Conservation (phyloP, 2,113 vertebrate genomes). For the Azemiops feae region DNA sequence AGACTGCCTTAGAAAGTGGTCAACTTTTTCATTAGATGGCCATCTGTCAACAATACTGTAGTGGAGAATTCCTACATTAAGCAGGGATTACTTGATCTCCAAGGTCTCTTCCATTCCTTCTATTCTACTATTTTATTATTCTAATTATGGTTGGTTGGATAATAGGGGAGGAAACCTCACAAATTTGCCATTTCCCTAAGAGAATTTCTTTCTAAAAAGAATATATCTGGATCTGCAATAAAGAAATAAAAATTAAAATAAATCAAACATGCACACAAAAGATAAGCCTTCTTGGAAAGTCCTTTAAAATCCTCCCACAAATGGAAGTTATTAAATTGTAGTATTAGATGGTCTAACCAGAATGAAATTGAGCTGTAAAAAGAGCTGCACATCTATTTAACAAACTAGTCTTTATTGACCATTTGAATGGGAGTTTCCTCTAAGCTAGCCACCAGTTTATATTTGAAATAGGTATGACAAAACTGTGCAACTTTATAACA, state of each 20-base stretch:
- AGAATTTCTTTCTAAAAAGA: background rate
- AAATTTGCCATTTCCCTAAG: background rate
- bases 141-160: background rate
- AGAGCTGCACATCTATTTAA: background rate
- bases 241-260: background rate
- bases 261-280: background rate
- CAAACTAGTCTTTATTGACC: background rate
- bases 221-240: background rate
- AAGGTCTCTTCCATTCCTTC: background rate
- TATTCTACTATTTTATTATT: background rate
- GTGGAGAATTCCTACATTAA: background rate
- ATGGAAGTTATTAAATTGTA: background rate
- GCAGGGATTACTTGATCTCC: background rate
- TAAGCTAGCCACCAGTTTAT: background rate
- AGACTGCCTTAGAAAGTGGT: background rate
- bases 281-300: background rate
- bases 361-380: background rate
- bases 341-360: background rate
- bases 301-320: background rate
- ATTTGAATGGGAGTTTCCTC: background rate
- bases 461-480: background rate
- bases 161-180: background rate
- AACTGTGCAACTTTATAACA: background rate
- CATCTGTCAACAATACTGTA: background rate
- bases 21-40: background rate